Conservation (phyloP, 2,797 vertebrate genomes). For the Saxicola maurus region DNA sequence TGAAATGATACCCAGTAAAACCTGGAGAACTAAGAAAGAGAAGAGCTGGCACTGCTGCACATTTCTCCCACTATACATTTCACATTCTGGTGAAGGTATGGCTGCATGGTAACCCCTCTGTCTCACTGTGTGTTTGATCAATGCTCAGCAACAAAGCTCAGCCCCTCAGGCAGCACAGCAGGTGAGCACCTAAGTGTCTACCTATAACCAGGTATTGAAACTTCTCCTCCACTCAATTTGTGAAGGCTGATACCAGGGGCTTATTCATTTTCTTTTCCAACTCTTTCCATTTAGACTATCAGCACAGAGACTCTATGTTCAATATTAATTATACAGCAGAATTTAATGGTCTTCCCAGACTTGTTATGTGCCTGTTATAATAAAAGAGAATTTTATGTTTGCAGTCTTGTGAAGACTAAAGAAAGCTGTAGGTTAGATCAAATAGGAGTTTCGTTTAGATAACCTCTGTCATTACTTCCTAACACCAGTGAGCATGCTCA, state of each 20-base stretch:
- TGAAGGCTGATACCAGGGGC: not conserved
- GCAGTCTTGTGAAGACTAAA: not conserved
- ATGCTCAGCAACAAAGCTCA: not conserved
- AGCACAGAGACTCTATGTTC: not conserved
- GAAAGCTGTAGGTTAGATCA: not conserved
- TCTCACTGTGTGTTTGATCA: not conserved
- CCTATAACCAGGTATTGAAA: not conserved
- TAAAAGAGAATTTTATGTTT: not conserved
- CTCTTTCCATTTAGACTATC: not conserved
- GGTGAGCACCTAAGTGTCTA: not conserved
- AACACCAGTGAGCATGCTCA: not conserved
- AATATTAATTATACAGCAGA: not conserved
- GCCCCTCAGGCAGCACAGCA: not conserved
- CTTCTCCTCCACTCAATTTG: not conserved
- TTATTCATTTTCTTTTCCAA: not conserved
- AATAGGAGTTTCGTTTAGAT: not conserved
- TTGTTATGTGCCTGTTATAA: not conserved
- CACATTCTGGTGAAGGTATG: not conserved
- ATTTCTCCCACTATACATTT: not conserved
- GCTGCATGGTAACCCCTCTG: not conserved
- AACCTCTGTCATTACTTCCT: not conserved
- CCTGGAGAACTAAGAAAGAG: not conserved
- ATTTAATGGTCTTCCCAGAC: not conserved
- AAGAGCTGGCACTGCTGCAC: not conserved
- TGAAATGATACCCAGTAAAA: not conserved